phyloP scores from a whole-genome alignment of 2,797 vertebrate species.

The Triplophysa yarkandensis region DNA sequence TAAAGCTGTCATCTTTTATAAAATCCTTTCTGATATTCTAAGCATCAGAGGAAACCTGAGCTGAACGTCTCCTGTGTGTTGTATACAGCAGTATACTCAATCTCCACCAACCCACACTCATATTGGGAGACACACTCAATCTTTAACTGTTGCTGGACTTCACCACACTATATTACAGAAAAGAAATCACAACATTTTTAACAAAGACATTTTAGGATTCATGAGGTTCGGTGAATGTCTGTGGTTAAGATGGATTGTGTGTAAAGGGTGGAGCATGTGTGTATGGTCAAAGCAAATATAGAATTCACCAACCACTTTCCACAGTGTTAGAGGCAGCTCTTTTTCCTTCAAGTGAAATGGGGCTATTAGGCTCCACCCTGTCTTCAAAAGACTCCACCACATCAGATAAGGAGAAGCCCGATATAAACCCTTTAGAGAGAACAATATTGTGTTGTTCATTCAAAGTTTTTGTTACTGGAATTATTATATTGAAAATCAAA shows the following conservation, averaged over 20 bases:
- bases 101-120: conserved; percentile 46
- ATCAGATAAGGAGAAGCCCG: conserved; percentile 54
- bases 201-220: conserved; percentile 43
- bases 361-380: conserved; percentile 70
- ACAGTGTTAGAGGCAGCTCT: conserved; percentile 68
- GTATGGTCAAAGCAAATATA: conserved; percentile 73
- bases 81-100: conserved; percentile 68
- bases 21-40: conserved; percentile 70
- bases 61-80: conserved; percentile 72
- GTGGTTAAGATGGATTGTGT: conserved; percentile 69
- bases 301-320: conserved; percentile 73
- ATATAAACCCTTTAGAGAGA: neutral
- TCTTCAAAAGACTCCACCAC: conserved; percentile 59
- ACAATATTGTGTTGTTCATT: neutral
- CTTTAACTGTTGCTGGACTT: neutral
- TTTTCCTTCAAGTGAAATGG: conserved; percentile 62
- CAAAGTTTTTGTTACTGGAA: neutral
- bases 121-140: neutral
- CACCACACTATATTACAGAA: neutral
- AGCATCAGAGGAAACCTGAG: conserved; percentile 57
- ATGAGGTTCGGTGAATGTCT: conserved; percentile 52
- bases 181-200: neutral
- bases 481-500: neutral
- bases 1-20: conserved; percentile 67
- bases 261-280: conserved; percentile 74